Evolutionary conservation across 2,888 invertebrate species (phyloP).

Genomic region (Rhagium mordax): DNA sequence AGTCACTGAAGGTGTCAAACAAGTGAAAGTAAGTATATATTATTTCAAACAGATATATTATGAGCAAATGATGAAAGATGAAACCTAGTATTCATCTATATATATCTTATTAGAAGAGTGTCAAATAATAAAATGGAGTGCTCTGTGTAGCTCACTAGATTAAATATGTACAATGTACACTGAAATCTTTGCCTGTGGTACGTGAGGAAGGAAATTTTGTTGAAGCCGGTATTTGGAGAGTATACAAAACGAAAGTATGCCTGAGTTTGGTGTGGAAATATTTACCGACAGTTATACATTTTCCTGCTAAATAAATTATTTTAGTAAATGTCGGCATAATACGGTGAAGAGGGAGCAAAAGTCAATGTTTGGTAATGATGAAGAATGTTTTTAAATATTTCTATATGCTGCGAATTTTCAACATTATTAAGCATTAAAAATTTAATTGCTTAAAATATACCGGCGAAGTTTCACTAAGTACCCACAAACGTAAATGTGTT

Average conservation of each 20-base stretch:
- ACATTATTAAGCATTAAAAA: slow-evolving; percentile 36
- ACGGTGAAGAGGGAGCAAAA: slow-evolving; percentile 66
- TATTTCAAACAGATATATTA: neutral
- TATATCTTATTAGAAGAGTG: slow-evolving; percentile 54
- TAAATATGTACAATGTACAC: slow-evolving; percentile 67
- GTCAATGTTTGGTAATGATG: slow-evolving; percentile 68
- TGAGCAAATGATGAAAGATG: slow-evolving; percentile 17
- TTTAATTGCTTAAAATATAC: slow-evolving; percentile 27
- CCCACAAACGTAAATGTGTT: neutral
- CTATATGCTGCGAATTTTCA: slow-evolving; percentile 27
- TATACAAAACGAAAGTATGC: slow-evolving; percentile 70
- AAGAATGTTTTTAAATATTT: slow-evolving; percentile 59
- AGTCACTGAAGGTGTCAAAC: too few relatives aligned
- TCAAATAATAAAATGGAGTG: slow-evolving; percentile 64
- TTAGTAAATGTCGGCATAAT: slow-evolving; percentile 70
- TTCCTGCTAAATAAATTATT: slow-evolving; percentile 72
- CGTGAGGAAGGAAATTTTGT: slow-evolving; percentile 68
- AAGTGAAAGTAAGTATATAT: too few relatives aligned
- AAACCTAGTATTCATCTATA: slow-evolving; percentile 12
- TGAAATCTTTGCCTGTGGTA: slow-evolving; percentile 66
- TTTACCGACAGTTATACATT: slow-evolving; percentile 72
- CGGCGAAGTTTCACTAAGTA: slow-evolving; percentile 17
- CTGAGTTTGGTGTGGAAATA: slow-evolving; percentile 70
- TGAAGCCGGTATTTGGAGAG: slow-evolving; percentile 68
- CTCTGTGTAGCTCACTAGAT: slow-evolving; percentile 59